Base-by-base conservation (phyloP, 2,888 invertebrate genomes). In the Clivina fossor region DNA sequence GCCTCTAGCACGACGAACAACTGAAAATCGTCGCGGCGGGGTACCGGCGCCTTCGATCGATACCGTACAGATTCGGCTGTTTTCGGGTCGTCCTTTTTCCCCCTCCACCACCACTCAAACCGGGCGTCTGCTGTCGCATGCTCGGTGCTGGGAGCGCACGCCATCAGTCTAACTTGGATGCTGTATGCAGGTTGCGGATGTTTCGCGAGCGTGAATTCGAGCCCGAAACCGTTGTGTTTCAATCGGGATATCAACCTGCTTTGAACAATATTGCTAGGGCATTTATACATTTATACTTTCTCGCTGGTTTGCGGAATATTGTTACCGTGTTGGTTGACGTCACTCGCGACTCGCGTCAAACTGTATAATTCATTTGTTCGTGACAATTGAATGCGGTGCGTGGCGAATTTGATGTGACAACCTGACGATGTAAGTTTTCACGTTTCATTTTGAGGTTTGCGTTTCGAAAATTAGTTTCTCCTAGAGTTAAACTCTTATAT, bases 1-100 rank as follows among this genome's bases (percentile, higher is more conserved):
- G 53, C 11, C 51, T 53, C n/a, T n/a, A n/a, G n/a, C n/a, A n/a
- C n/a, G 44, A 53, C 53, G 53, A 44, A 53, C 53, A 53, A 43
- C 53, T 53, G 26, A 9, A n/a, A 18, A 43, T 24, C 26, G 43
- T 26, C 53, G 53, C 50, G 41, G 18, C 30, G n/a, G n/a, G n/a
- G 19, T 47, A 20, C 37, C 26, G 40, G n/a, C n/a, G n/a, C n/a
- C 50, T 28, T 53, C 43, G 53, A 53, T 53, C 53, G 53, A 53
- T 53, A 53, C 35, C 44, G 5, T 15, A 44, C 51, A 53, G 53
- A 53, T 53, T 53, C 53, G 53, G 53, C 22, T 37, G 53, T 37
- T 44, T 53, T 53, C 53, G 53, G 11, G 16, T 18, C 37, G 50
- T 26, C n/a, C n/a, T n/a, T n/a, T n/a, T n/a, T n/a, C n/a, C n/a